These are phyloP conservation scores for Scomber scombrus DNA, from an alignment of 2,113 vertebrate species.

Conservation along the genomic window DNA sequence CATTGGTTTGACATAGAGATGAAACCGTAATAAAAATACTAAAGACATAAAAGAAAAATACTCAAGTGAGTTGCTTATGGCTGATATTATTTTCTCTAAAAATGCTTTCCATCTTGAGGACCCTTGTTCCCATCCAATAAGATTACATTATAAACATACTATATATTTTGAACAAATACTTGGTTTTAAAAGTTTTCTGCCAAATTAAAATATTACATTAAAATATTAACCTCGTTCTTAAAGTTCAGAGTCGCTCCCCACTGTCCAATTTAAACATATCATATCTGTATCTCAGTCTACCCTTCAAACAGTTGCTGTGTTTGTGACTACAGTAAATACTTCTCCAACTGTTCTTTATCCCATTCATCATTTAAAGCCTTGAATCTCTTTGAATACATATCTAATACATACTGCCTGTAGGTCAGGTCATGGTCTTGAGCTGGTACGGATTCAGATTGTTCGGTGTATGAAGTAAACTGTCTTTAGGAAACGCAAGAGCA, in stretches of 20 bases:
- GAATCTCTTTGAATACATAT: conserved; percentile 5
- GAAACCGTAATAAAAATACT: conserved; percentile 47
- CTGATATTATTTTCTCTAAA: conserved; percentile 62
- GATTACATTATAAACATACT: conserved; percentile 39
- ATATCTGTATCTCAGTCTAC: no score
- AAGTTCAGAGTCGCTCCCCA: background rate
- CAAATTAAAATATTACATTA: conserved; percentile 6
- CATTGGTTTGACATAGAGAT: conserved; percentile 42
- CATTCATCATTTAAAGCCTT: background rate
- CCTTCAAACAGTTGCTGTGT: background rate
- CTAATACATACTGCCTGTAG: background rate
- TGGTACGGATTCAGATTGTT: conserved; percentile 11
- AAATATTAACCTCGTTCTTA: conserved; percentile 11
- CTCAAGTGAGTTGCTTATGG: conserved; percentile 62
- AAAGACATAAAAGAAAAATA: conserved; percentile 37
- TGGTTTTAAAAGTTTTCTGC: background rate
- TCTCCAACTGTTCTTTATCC: no score
- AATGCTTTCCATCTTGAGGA: background rate
- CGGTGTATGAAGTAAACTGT: no score
- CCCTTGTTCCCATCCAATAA: conserved; percentile 20
- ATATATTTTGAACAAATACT: conserved; percentile 46
- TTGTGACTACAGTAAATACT: no score
- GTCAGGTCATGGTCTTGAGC: conserved; percentile 9
- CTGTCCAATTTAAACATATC: background rate
- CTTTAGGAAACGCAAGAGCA: background rate